Base-by-base conservation (phyloP, 2,888 invertebrate species). In the Choreutis nemorana region DNA sequence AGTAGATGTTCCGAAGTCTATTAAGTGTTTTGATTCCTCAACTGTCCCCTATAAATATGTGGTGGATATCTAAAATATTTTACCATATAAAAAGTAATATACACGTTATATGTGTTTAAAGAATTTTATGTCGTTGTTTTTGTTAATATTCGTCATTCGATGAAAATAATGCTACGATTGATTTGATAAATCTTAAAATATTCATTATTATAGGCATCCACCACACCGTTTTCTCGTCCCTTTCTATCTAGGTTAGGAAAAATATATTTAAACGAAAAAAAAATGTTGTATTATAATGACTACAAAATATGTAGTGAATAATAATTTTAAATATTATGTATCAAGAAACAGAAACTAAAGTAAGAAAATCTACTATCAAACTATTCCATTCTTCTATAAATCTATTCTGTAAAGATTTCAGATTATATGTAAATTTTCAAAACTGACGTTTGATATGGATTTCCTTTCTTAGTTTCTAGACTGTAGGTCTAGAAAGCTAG, bases 401-500 rank as follows among this genome's bases (percentile, higher is more conserved):
- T n/a, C n/a, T n/a, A n/a, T n/a, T n/a, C n/a, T n/a, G n/a, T n/a
- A n/a, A n/a, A n/a, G n/a, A n/a, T n/a, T n/a, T n/a, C n/a, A n/a
- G n/a, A n/a, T n/a, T n/a, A n/a, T n/a, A n/a, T n/a, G n/a, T n/a
- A n/a, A n/a, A n/a, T n/a, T n/a, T n/a, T n/a, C n/a, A n/a, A n/a
- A n/a, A n/a, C n/a, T n/a, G n/a, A n/a, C n/a, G n/a, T n/a, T n/a
- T n/a, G n/a, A n/a, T n/a, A n/a, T 31, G 27, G 35, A 35, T 39
- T 44, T 44, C 50, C 54, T 55, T 51, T 50, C 53, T 57, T 53
- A 47, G 53, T 36, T n/a, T n/a, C 29, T 22, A 42, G 40, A 47
- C 37, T 28, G 52, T 65, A 66, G 56, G 44, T 50, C 39, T 71
- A 73, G 68, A 59, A 60, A 56, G 73, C 75, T 75, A 77, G 75